Conservation (phyloP, 2,888 invertebrate species). For the Macrosiphum euphorbiae region DNA sequence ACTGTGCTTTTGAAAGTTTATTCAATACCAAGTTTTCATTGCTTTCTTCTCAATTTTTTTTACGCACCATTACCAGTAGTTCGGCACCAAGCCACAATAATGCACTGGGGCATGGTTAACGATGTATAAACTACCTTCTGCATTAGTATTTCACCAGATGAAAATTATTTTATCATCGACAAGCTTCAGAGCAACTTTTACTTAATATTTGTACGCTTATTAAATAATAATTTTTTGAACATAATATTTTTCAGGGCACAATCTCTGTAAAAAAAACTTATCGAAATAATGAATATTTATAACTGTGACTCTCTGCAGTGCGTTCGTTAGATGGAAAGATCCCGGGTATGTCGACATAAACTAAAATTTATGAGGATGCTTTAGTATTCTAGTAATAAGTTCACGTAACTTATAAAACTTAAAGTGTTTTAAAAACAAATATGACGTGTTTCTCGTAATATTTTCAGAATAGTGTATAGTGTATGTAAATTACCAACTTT, state of each 20-base stretch:
- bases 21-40: slow-evolving; percentile 12
- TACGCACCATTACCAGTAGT: slow-evolving; percentile 16
- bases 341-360: neutral
- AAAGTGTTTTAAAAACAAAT: slow-evolving; percentile 23
- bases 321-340: neutral
- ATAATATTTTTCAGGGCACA: neutral
- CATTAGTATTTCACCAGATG: neutral
- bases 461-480: neutral
- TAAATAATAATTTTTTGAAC: neutral
- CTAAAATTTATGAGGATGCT: slow-evolving; percentile 21
- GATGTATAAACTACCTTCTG: slow-evolving; percentile 6
- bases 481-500: neutral
- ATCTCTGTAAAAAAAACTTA: slow-evolving; percentile 35
- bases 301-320: neutral
- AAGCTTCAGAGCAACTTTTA: neutral
- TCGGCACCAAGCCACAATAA: neutral
- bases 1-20: neutral
- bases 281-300: slow-evolving; percentile 42
- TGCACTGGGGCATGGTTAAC: slow-evolving; percentile 16
- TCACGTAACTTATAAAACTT: neutral
- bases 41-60: slow-evolving; percentile 18
- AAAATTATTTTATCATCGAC: neutral
- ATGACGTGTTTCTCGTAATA: neutral
- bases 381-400: slow-evolving; percentile 28
- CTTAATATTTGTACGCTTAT: neutral